phyloP scores from a whole-genome alignment of 1,140 invertebrate species.

The Euura saliciscinereae region DNA sequence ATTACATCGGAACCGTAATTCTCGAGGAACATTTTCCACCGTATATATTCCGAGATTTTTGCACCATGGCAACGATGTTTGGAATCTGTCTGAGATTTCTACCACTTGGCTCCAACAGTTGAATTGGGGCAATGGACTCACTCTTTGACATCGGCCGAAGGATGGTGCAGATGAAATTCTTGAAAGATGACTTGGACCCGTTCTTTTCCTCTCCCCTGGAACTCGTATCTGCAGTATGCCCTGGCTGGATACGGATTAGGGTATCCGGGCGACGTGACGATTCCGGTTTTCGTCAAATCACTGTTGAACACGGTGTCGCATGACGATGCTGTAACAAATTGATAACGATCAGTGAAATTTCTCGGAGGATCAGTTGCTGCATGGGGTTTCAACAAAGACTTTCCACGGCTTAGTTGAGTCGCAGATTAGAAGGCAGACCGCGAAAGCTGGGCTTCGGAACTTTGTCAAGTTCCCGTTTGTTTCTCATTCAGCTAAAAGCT shows the following conservation, averaged over 20 bases:
- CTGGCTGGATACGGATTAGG: constrained; percentile 75
- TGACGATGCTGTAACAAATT: constrained; percentile 71
- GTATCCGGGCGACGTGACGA: constrained; percentile 78
- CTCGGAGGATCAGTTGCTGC: not conserved
- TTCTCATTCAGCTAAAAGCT: not conserved
- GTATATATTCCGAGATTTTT: too few species aligned
- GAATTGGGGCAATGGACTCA: constrained; percentile 52
- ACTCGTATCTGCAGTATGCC: constrained; percentile 83
- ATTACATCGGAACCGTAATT: too few species aligned
- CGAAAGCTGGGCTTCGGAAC: constrained; percentile 1
- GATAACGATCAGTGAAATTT: too few species aligned
- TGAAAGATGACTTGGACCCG: constrained; percentile 78
- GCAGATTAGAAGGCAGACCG: not conserved
- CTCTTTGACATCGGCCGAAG: constrained; percentile 66
- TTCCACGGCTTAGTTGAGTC: not conserved
- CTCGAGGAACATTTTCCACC: too few species aligned
- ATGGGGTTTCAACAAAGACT: not conserved
- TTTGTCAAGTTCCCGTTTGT: not conserved
- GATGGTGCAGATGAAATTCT: constrained; percentile 71
- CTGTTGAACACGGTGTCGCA: constrained; percentile 81
- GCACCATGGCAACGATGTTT: too few species aligned
- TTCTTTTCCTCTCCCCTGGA: constrained; percentile 81
- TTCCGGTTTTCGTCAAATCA: constrained; percentile 80
- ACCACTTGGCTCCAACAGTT: too few species aligned
- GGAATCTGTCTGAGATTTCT: too few species aligned